Base-by-base conservation (phyloP, 2,797 vertebrate genomes). In the Sebastes vulpes region DNA sequence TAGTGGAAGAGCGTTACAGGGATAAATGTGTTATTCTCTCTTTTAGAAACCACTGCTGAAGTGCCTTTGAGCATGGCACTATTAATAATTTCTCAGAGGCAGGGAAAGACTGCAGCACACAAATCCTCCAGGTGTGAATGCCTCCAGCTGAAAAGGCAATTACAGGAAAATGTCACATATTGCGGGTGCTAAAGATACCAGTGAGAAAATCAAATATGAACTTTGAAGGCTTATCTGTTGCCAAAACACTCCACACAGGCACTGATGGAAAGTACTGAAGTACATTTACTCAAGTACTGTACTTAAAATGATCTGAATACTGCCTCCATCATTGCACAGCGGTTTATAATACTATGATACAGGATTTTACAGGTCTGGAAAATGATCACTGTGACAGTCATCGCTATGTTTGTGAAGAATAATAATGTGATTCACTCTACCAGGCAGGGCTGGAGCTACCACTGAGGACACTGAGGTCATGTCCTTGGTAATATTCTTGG, bases 81-180 rank as follows among this genome's bases (percentile, higher is more conserved):
- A 3, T 6, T 53, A 66, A 31, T 63, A 59, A 73, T 38, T 46
- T 65, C 72, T 63, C 32, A 6, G 60, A 25, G 50, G 28, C 31
- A 67, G 42, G 5, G 16, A 48, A 31, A 48, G 20, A 28, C 64
- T 7, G 1, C 20, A 53, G 72, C 53, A 57, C 6, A 48, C 67
- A 56, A 50, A 68, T 23, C 18, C 12, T 65, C 58, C 28, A 54
- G 65, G 74, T 81, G 71, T 75, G 29, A 59, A 60, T 3, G 54
- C 67, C 42, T 82, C 50, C 38, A 65, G 66, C 35, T 66, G 53
- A 64, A 59, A 28, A 70, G 57, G 28, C 35, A 14, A 67, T 72
- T 65, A 77, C n/a, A 35, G 59, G 29, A 75, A 84, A 75, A 72
- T 65, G 53, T 75, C 35, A 73, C 56, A 38, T 32, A 48, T 77